Base-by-base conservation (phyloP, 1,140 invertebrate genomes). In the Heliconius himera region DNA sequence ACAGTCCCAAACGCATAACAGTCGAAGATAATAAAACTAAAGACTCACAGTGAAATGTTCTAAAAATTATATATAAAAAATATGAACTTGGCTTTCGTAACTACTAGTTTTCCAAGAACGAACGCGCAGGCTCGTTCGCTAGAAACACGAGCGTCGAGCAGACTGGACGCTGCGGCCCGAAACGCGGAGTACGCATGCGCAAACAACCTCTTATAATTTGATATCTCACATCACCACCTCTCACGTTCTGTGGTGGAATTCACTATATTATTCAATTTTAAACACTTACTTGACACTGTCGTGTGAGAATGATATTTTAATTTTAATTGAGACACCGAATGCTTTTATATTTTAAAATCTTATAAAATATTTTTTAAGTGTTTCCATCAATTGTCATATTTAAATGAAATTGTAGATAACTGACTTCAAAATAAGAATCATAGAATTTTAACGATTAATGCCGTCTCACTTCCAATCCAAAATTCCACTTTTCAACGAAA, bases 191-290 rank as follows among this genome's bases (percentile, higher is more conserved):
- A 90, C 91, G 92, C 92, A 87, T 92, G 92, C 88, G 89, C 88
- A 83, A 81, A 84, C 74, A 87, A 86, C 87, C 89, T 89, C 87
- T 91, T 90, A 92, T 93, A 93, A 92, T 92, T 90, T 93, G 92
- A 93, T 92, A 93, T 93, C 89, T 89, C 89, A 88, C 89, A 90
- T 90, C 90, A 90, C 87, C 89, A 88, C 90, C 87, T 88, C 84
- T 87, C 89, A 91, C 89, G 89, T 88, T 88, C 86, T 88, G 89
- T 91, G 87, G 88, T 88, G 88, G 89, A 89, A 89, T 87, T 86
- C 89, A 90, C 88, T 87, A 85, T 86, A 91, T 91, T 90, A 92
- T 93, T 90, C 88, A 92, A 90, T 91, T 90, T 90, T 91, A 90
- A 90, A 88, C 88, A 87, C 83, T 89, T 90, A 87, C 70, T 33